Evolutionary conservation across 2,797 vertebrate genomes (phyloP), one percentile per base, ranked within the genome.

Genomic region (Amazonetta brasiliensis): DNA sequence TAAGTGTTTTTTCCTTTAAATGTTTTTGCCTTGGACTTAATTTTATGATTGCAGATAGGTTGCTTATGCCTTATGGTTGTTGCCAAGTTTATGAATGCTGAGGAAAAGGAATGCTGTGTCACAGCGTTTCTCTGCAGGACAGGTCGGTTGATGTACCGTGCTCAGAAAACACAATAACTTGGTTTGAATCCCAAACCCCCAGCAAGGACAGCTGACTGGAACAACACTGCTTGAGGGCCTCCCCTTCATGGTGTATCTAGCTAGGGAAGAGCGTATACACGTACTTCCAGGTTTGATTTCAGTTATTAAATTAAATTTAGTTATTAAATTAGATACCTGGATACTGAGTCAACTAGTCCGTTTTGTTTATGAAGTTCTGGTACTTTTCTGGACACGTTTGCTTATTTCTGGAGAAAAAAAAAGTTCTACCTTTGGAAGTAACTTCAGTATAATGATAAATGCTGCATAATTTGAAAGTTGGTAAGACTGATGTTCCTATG

Each of bases 1-100:
- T 98, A 90, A 97, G 97, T 16, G 62, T 2, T 73, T 56, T 74
- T 55, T 43, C 23, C 41, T 86, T 74, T 18, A 59, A 63, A 9
- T 52, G 23, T 67, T 92, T 93, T 91, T 67, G 19, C 33, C 59
- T 37, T 59, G 4, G 55, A n/a, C 15, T 67, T 74, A 18, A 91
- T 69, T 72, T 72, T 73, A 13, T 12, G 33, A 28, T 62, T 79
- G 62, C 33, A 78, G 87, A 43, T 3, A 21, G 26, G 55, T 63
- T 87, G 35, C 12, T 63, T 62, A 5, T 15, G 18, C 39, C 13
- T 78, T 55, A 12, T 0, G 58, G 46, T 48, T 77, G 50, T 21
- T 80, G 39, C 44, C 50, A 79, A 43, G 21, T 74, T 80, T 52
- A 50, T 68, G 41, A 75, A 67, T 22, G 79, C 33, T 64, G 73